A percentile compares a stretch with the other conserved stretches of the same genome.
Conservation (phyloP, 2,797 vertebrate species). For the Gephyroberyx darwinii region DNA sequence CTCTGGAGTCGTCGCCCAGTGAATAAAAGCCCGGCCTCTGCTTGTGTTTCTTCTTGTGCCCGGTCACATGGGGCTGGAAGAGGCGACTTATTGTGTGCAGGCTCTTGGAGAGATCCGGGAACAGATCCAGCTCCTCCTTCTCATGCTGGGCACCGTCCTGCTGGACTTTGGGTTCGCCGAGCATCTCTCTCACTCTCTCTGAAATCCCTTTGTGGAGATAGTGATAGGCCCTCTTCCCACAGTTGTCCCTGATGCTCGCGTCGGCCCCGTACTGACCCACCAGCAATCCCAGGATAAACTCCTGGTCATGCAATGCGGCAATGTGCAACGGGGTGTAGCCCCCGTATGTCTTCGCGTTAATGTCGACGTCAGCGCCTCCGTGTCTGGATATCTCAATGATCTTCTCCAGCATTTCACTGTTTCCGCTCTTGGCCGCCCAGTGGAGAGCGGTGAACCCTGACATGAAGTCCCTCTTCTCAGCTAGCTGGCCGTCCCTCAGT, state of each 20-base stretch:
- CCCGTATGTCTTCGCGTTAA: constrained; percentile 84
- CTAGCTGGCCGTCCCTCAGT: constrained; percentile 84
- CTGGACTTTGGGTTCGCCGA: constrained; percentile 78
- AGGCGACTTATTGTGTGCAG: constrained; percentile 87
- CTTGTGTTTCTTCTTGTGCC: constrained; percentile 86
- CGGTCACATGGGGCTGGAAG: constrained; percentile 79
- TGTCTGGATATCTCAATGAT: constrained; percentile 81
- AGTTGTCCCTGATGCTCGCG: constrained; percentile 86
- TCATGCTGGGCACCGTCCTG: constrained; percentile 34
- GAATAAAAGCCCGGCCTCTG: constrained; percentile 76
- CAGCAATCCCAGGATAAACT: constrained; percentile 81
- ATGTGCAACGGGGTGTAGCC: constrained; percentile 95
- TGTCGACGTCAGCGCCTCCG: constrained; percentile 75
- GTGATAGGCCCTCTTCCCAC: constrained; percentile 88
- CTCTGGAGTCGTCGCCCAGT: constrained; percentile 56
- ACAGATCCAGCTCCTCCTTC: constrained; percentile 68
- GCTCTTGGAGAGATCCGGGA: constrained; percentile 84
- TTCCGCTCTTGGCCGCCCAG: constrained; percentile 92
- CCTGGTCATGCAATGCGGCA: constrained; percentile 87
- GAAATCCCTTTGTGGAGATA: constrained; percentile 84
- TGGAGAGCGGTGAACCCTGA: constrained; percentile 93
- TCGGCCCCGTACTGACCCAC: constrained; percentile 83
- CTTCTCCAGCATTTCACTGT: constrained; percentile 83
- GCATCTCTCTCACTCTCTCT: constrained; percentile 74
- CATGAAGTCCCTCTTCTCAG: constrained; percentile 90